phyloP scores from a whole-genome alignment of 2,888 invertebrate genomes.

The Tetheella fluctuosa region DNA sequence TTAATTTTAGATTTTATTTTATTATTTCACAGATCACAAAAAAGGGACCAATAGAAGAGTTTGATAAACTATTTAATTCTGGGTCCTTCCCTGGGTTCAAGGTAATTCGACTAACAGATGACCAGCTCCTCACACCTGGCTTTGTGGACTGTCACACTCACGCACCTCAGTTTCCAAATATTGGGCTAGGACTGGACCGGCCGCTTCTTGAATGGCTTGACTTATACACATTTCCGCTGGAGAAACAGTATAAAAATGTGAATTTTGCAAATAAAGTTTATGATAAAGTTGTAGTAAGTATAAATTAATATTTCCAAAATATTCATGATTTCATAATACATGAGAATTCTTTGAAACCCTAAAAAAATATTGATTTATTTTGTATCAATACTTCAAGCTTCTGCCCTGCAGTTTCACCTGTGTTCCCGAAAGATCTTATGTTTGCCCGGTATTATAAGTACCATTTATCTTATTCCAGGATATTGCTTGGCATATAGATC shows the following conservation, averaged over 20 bases:
- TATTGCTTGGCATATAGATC: too few species aligned
- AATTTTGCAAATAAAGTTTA: conserved; percentile 89
- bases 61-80: conserved; percentile 34
- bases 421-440: too few species aligned
- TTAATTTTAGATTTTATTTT: too few species aligned
- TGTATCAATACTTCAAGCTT: too few species aligned
- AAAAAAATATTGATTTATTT: too few species aligned
- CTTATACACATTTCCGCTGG: conserved; percentile 93
- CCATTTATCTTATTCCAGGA: too few species aligned
- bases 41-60: conserved; percentile 52
- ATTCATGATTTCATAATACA: too few species aligned
- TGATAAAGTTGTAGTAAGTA: conserved; percentile 90
- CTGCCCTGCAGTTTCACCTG: too few species aligned
- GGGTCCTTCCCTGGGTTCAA: conserved; percentile 44
- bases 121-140: conserved; percentile 93
- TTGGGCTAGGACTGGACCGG: conserved; percentile 92
- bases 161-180: conserved; percentile 94
- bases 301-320: conserved; percentile 9
- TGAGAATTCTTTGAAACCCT: not conserved
- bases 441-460: too few species aligned
- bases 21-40: conserved; percentile 55
- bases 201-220: conserved; percentile 93
- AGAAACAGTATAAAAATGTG: conserved; percentile 87
- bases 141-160: conserved; percentile 96
- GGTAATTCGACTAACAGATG: conserved; percentile 46